Base-by-base conservation (phyloP, 2,797 vertebrate genomes). In the Amniataba percoides region DNA sequence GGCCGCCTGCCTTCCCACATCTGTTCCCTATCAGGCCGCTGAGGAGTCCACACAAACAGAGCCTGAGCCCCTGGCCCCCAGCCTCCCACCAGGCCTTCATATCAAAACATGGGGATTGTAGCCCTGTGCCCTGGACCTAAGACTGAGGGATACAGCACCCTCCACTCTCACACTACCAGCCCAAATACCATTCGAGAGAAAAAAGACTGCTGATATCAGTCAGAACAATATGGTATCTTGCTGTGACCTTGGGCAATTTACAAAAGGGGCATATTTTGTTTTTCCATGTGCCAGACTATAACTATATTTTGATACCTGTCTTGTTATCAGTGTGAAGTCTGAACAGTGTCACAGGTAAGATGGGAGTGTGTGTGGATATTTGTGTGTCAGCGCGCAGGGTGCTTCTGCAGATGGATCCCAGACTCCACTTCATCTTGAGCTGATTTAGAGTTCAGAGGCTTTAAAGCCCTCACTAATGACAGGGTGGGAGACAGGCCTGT, bases 1-100 rank as follows among this genome's bases (percentile, higher is more conserved):
- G 91, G 92, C 94, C 93, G 95, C 95, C 95, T 95, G 96, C 95
- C 95, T 96, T 95, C 93, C 94, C 94, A 96, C 96, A 97, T 97
- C 97, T 97, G 97, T 95, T 96, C 96, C 93, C 95, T 92, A 95
- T 97, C 95, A 96, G 88, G 87, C 88, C 83, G 93, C 93, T 88
- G 88, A 80, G 82, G 93, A 88, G 93, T 94, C 94, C 94, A 95
- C 93, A 95, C 95, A 95, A 96, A 96, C 93, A 96, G 81, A 88
- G 88, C 87, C 85, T 74, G 78, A 91, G 90, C 88, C 90, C 80
- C 81, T 89, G 82, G 78, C 88, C 84, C 74, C 72, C 81, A 74
- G 68, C 88, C 92, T 88, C 93, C 91, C 90, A 94, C 92, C 92
- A 94, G 94, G 94, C 88, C 92, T 92, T 93, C 91, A 91, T 94